These are phyloP conservation scores for Typhlichthys eigenmanni DNA, from an alignment of 2,797 vertebrate species.

Conservation along the genomic window DNA sequence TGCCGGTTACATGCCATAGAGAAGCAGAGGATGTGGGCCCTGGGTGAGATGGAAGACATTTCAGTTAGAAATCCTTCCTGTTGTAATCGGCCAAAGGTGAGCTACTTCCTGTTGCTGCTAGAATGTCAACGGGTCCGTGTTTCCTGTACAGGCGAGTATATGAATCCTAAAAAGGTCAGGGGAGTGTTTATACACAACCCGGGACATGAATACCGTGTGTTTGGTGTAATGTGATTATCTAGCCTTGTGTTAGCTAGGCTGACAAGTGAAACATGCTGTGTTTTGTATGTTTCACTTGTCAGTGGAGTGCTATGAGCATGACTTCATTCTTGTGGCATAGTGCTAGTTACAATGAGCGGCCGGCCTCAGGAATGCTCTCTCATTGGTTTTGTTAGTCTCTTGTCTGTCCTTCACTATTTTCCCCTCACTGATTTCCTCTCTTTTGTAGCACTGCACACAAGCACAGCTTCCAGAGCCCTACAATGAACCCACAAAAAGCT, in stretches of 20 bases:
- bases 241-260: constrained; percentile 26
- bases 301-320: constrained; percentile 29
- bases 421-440: constrained; percentile 3
- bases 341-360: constrained; percentile 64
- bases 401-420: constrained; percentile 25
- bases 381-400: background rate
- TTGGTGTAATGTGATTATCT: constrained; percentile 11
- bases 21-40: background rate
- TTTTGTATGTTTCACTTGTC: constrained; percentile 27
- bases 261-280: constrained; percentile 36
- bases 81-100: constrained; percentile 22
- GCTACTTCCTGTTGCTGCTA: constrained; percentile 43
- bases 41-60: background rate
- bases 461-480: constrained; percentile 43
- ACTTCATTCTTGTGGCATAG: constrained; percentile 64
- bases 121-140: constrained; percentile 6
- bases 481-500: constrained; percentile 70
- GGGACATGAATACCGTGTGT: background rate
- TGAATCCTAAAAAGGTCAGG: constrained; percentile 26
- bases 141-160: constrained; percentile 46
- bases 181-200: background rate
- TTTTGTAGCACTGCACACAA: constrained; percentile 43
- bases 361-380: constrained; percentile 62
- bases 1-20: background rate
- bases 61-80: constrained; percentile 5